phyloP scores from a whole-genome alignment of 2,888 invertebrate species.

The Drosophila nr. fundita region DNA sequence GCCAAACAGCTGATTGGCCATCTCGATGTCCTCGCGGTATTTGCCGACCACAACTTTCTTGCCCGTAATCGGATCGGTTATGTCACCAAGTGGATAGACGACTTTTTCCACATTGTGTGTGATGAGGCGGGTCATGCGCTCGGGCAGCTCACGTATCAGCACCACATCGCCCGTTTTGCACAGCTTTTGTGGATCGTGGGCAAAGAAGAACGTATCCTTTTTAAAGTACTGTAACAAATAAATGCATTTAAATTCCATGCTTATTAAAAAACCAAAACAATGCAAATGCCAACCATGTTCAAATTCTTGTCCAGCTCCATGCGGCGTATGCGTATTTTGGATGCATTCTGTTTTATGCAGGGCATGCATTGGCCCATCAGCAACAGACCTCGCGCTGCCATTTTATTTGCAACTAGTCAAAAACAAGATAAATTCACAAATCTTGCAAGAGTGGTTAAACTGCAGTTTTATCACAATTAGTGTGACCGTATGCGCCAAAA shows the following conservation, averaged over 20 bases:
- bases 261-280: background rate
- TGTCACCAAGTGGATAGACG: slow-evolving; percentile 92
- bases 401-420: slow-evolving; percentile 42
- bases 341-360: slow-evolving; percentile 90
- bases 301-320: slow-evolving; percentile 91
- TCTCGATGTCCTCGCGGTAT: slow-evolving; percentile 91
- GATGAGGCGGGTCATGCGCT: slow-evolving; percentile 90
- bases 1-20: slow-evolving; percentile 89
- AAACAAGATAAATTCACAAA: slow-evolving; percentile 12
- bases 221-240: slow-evolving; percentile 89
- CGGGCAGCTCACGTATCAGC: slow-evolving; percentile 90
- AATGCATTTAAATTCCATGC: background rate
- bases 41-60: slow-evolving; percentile 90
- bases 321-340: slow-evolving; percentile 91
- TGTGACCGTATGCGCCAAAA: slow-evolving; percentile 26
- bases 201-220: slow-evolving; percentile 90
- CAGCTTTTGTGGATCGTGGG: slow-evolving; percentile 90
- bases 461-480: background rate
- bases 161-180: slow-evolving; percentile 94
- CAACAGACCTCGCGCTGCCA: slow-evolving; percentile 86
- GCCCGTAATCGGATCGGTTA: slow-evolving; percentile 93
- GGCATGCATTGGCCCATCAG: slow-evolving; percentile 93
- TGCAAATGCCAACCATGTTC: slow-evolving; percentile 88
- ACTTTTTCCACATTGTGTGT: slow-evolving; percentile 92
- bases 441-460: background rate